Evolutionary conservation across 1,140 invertebrate species (phyloP).

Genomic region (Sipha flava): DNA sequence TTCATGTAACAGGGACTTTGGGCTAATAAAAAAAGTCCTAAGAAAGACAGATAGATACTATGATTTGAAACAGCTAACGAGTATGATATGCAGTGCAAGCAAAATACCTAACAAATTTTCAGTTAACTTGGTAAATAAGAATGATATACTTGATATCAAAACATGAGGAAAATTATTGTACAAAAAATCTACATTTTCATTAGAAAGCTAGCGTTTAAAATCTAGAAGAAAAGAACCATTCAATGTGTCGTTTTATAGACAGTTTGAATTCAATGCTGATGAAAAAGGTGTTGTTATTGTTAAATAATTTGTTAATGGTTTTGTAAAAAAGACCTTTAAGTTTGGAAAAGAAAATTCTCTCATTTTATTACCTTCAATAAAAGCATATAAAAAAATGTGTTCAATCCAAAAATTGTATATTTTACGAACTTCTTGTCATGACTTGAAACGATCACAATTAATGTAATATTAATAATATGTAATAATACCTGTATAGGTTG

Average conservation of each 20-base stretch:
- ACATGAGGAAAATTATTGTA: not conserved
- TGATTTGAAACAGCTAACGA: not conserved
- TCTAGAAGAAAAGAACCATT: not conserved
- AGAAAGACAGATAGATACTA: not conserved
- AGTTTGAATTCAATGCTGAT: too few relatives aligned
- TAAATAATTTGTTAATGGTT: too few relatives aligned
- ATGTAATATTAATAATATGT: too few relatives aligned
- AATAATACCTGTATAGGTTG: too few relatives aligned
- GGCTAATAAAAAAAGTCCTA: not conserved
- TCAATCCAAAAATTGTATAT: too few relatives aligned
- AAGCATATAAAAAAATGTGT: too few relatives aligned
- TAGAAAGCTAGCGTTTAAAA: not conserved
- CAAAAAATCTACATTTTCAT: not conserved
- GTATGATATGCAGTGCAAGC: not conserved
- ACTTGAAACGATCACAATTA: too few relatives aligned
- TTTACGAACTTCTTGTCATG: too few relatives aligned
- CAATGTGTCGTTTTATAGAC: not conserved
- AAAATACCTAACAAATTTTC: not conserved
- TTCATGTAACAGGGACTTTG: conserved; percentile 24
- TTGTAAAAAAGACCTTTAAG: too few relatives aligned
- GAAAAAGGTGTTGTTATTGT: too few relatives aligned
- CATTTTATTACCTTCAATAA: too few relatives aligned
- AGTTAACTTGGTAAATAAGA: not conserved
- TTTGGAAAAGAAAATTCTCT: too few relatives aligned
- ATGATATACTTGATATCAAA: not conserved